Conservation (phyloP, 2,888 invertebrate genomes). For the Phortica magna region DNA sequence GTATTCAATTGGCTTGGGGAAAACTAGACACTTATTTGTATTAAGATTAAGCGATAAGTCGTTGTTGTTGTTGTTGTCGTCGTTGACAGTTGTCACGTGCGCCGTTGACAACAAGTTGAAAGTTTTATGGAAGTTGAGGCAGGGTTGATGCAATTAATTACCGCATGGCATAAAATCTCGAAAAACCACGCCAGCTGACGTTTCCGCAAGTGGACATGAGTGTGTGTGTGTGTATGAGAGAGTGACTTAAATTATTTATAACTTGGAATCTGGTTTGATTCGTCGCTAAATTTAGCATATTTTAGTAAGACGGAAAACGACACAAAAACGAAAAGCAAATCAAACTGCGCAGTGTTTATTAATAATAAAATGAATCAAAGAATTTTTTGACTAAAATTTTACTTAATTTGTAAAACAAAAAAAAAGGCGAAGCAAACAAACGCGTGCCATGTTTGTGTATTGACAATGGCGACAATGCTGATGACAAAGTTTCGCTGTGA, state of each 20-base stretch:
- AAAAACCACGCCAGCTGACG: neutral
- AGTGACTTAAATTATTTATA: neutral
- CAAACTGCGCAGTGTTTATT: constrained; percentile 26
- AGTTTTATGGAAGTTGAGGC: neutral
- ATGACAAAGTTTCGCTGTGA: too few species aligned
- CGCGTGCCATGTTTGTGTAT: too few species aligned
- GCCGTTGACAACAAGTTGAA: neutral
- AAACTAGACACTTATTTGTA: neutral
- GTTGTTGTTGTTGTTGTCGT: neutral
- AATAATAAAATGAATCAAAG: constrained; percentile 5
- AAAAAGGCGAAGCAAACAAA: too few species aligned
- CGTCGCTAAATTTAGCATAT: neutral
- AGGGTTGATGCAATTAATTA: too few species aligned
- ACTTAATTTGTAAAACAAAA: too few species aligned
- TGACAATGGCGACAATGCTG: too few species aligned
- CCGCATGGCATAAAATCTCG: too few species aligned
- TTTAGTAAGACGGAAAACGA: constrained; percentile 17
- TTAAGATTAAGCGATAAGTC: neutral
- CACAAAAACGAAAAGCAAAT: neutral
- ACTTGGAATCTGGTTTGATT: neutral
- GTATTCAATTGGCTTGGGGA: too few species aligned
- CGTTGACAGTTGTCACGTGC: neutral
- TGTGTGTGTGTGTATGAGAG: neutral
- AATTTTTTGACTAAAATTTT: neutral
- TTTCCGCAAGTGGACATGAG: neutral